A percentile compares a stretch with the other conserved stretches of the same genome.
These are phyloP conservation scores for Plecotus auritus DNA, from an alignment of 2,113 vertebrate genomes.

Conservation along the genomic window DNA sequence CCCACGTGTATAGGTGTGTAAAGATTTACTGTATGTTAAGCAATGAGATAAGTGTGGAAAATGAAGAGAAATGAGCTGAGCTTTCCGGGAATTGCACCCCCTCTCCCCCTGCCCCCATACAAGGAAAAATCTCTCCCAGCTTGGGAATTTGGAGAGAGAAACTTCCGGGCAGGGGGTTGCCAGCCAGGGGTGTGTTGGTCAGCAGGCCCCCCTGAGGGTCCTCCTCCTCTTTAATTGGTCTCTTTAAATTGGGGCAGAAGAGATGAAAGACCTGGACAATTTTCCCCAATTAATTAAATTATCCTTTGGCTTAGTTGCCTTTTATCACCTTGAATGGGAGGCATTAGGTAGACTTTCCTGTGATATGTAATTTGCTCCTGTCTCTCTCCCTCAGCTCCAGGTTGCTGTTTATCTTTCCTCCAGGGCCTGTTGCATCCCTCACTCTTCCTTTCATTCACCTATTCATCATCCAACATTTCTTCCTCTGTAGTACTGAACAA, in stretches of 20 bases:
- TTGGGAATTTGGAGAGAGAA: neutral
- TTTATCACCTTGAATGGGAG: neutral
- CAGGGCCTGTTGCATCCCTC: rapidly evolving
- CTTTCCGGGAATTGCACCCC: neutral
- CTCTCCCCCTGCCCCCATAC: too few relatives aligned
- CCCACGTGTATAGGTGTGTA: rapidly evolving
- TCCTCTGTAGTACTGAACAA: rapidly evolving
- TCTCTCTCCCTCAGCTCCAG: neutral
- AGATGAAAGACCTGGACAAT: neutral
- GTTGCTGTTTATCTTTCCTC: neutral
- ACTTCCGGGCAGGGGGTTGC: neutral
- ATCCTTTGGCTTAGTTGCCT: neutral
- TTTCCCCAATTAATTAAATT: neutral
- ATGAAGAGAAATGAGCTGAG: neutral
- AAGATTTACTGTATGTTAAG: neutral
- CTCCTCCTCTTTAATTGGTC: neutral
- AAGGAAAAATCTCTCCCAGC: neutral
- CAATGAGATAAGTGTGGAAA: too few relatives aligned
- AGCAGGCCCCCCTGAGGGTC: rapidly evolving
- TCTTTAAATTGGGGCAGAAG: neutral
- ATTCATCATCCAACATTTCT: neutral
- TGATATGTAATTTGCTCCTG: rapidly evolving
- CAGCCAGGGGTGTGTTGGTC: neutral
- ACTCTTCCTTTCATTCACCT: neutral
- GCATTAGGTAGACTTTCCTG: neutral